Conservation (phyloP, 2,888 invertebrate genomes). For the Lochmaea capreae region DNA sequence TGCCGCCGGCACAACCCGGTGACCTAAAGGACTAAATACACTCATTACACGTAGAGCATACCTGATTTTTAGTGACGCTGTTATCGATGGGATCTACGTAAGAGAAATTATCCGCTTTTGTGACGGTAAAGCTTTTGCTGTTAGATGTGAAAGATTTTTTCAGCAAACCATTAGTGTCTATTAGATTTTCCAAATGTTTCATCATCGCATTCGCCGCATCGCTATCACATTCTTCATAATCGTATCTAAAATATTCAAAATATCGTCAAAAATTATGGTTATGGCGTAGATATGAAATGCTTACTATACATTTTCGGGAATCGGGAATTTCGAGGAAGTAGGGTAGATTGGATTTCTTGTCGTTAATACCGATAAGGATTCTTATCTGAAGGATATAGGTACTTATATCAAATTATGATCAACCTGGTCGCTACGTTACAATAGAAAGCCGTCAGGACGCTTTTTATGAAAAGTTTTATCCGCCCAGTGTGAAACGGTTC, state of each 20-base stretch:
- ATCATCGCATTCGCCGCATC: constrained; percentile 93
- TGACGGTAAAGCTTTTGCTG: constrained; percentile 81
- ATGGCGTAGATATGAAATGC: background rate
- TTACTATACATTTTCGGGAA: background rate
- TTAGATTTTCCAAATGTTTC: constrained; percentile 77
- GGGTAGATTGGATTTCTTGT: background rate
- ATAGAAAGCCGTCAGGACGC: no score
- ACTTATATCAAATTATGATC: background rate
- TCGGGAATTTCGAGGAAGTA: background rate
- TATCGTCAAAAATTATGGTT: constrained; percentile 17
- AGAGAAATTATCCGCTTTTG: constrained; percentile 90
- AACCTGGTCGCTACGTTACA: no score
- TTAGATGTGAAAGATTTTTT: constrained; percentile 71
- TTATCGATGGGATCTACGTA: constrained; percentile 97
- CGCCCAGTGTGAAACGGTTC: no score
- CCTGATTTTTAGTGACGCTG: constrained; percentile 89
- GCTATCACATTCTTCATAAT: constrained; percentile 96
- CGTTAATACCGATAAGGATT: background rate
- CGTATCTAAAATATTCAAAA: constrained; percentile 75
- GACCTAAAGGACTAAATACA: background rate
- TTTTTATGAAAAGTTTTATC: no score
- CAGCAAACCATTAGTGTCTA: constrained; percentile 73
- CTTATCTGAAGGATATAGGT: background rate
- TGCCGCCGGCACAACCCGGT: no score
- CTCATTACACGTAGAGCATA: constrained; percentile 56